Conservation (phyloP, 2,113 vertebrate species). For the Coptodon bakossiorum region DNA sequence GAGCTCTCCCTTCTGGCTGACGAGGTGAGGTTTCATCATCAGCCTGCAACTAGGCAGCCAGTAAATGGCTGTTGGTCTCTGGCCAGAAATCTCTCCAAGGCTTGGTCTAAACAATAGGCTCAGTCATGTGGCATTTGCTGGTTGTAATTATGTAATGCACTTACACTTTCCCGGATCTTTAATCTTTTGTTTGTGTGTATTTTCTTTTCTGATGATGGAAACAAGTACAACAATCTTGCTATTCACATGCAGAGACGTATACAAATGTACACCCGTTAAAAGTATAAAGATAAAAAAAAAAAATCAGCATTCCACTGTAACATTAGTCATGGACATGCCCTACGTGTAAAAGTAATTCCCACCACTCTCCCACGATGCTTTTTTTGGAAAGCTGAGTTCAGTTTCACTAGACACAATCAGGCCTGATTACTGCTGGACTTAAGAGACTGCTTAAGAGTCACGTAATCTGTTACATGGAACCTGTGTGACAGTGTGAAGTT, state of each 20-base stretch:
- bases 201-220: background rate
- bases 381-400: background rate
- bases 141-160: background rate
- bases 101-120: background rate
- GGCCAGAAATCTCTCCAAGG: background rate
- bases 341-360: background rate
- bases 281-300: background rate
- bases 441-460: background rate
- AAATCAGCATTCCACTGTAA: background rate
- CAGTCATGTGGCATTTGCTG: background rate
- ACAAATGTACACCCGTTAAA: background rate
- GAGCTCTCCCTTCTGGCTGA: constrained; percentile 91
- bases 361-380: background rate
- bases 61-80: background rate
- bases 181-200: background rate
- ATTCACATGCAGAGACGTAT: background rate
- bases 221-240: background rate
- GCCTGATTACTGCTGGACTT: background rate
- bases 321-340: background rate
- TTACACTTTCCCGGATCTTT: background rate
- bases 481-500: background rate
- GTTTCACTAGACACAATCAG: background rate
- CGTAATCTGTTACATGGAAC: background rate
- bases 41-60: background rate
- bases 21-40: constrained; percentile 74